Evolutionary conservation across 2,888 invertebrate species (phyloP).

Genomic region (Caenorhabditis macrosperma): DNA sequence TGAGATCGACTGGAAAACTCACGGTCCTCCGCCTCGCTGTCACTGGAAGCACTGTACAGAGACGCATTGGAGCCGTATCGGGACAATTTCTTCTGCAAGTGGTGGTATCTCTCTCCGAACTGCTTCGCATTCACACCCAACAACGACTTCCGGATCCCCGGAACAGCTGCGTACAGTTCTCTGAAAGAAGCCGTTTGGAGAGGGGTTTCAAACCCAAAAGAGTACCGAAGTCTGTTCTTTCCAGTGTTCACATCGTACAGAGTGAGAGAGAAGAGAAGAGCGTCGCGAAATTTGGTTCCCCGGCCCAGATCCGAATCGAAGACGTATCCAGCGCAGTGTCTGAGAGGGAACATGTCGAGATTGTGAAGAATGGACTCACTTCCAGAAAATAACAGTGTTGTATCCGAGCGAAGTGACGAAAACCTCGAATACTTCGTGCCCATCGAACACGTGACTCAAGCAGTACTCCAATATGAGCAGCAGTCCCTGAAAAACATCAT

Average conservation of each 20-base stretch:
- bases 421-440: conserved; percentile 71
- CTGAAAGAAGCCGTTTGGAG: conserved; percentile 56
- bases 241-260: conserved; percentile 80
- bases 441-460: conserved; percentile 73
- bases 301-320: conserved; percentile 78
- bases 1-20: neutral
- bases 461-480: conserved; percentile 77
- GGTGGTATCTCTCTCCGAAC: conserved; percentile 76
- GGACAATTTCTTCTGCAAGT: conserved; percentile 60
- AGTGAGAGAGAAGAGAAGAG: conserved; percentile 77
- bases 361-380: too few species aligned
- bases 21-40: conserved; percentile 62
- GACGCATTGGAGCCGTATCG: conserved; percentile 40
- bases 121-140: conserved; percentile 79
- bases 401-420: conserved; percentile 73
- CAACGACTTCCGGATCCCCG: conserved; percentile 78
- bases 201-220: neutral
- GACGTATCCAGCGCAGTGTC: conserved; percentile 63
- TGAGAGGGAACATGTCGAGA: conserved; percentile 14
- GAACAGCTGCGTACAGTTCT: conserved; percentile 80
- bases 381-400: conserved; percentile 65
- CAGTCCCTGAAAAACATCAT: conserved; percentile 69
- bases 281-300: conserved; percentile 79
- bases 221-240: conserved; percentile 75
- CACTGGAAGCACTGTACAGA: conserved; percentile 51